Base-by-base conservation (phyloP, 2,888 invertebrate genomes). In the Zygogramma bicolorata region DNA sequence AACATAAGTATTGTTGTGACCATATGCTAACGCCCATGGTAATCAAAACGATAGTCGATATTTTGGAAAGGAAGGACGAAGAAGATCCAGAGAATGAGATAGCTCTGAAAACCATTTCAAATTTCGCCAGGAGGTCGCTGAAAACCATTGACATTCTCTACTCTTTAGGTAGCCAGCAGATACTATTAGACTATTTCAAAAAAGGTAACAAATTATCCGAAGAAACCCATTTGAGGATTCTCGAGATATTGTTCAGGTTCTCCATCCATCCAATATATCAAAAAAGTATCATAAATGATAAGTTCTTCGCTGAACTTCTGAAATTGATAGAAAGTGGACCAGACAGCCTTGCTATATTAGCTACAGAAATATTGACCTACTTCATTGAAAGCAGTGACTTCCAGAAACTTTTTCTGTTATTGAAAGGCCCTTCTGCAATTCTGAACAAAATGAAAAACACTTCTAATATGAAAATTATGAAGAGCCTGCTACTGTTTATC, bases 1-100 rank as follows among this genome's bases (percentile, higher is more conserved):
- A 77, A 15, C 84, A 85, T 59, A 82, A 79, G 53, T 84, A 83
- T 68, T 84, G 84, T 68, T 84, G 84, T 60, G 81, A 83, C 42
- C 79, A 79, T 63, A 83, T 85, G 81, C 63, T 84, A 18, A 83
- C 81, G 3, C 80, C 82, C 4, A 73, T 75, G 15, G 78, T 84
- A 4, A 70, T 84, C 1, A 76, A 76, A 60, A 80, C 77, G 38
- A 49, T 84, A 10, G 59, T 81, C 2, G 73, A 76, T 18, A 80
- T 83, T 6, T 59, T 84, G 27, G 73, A 77, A 15, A 70, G 80
- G 49, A 76, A 76, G 53, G 79, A 79, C 53, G 76, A 78, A 25
- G 77, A 75, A 38, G 83, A 82, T 76, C 78, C 81, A 22, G 73
- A 77, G 13, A 84, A 84, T 63, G 81, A 82, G 71, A 66, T 80